phyloP scores from a whole-genome alignment of 2,888 invertebrate genomes.

The Pyralis farinalis region DNA sequence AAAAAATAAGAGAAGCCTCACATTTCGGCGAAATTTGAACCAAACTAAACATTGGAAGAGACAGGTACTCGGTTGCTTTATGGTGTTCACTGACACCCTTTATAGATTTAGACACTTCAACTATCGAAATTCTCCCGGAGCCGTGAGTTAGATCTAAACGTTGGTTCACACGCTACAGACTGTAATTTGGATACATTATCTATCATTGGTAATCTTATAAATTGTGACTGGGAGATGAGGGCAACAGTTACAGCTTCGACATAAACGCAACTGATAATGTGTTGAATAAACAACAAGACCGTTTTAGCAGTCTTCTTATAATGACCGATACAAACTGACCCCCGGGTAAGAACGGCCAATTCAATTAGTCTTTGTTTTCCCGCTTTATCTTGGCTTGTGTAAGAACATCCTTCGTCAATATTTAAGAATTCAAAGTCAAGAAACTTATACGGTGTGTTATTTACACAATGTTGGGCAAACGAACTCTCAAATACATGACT shows the following conservation, averaged over 20 bases:
- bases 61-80: conserved; percentile 46
- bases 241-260: conserved; percentile 21
- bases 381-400: conserved; percentile 44
- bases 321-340: conserved; percentile 58
- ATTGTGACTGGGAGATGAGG: conserved; percentile 38
- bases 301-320: conserved; percentile 58
- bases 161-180: conserved; percentile 40
- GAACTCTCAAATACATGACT: neutral
- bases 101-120: neutral
- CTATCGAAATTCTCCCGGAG: conserved; percentile 12
- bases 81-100: conserved; percentile 22
- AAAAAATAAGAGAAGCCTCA: conserved; percentile 65
- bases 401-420: conserved; percentile 66
- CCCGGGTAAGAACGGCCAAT: conserved; percentile 45
- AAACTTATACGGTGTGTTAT: conserved; percentile 31
- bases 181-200: conserved; percentile 58
- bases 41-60: conserved; percentile 55
- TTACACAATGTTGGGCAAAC: conserved; percentile 11
- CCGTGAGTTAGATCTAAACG: conserved; percentile 14
- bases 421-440: conserved; percentile 50
- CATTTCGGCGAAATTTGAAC: conserved; percentile 71
- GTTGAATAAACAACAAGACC: conserved; percentile 49
- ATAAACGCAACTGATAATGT: conserved; percentile 41
- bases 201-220: conserved; percentile 53
- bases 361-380: conserved; percentile 59